Conservation (phyloP, 2,797 vertebrate genomes). For the Sebastes steindachneri region DNA sequence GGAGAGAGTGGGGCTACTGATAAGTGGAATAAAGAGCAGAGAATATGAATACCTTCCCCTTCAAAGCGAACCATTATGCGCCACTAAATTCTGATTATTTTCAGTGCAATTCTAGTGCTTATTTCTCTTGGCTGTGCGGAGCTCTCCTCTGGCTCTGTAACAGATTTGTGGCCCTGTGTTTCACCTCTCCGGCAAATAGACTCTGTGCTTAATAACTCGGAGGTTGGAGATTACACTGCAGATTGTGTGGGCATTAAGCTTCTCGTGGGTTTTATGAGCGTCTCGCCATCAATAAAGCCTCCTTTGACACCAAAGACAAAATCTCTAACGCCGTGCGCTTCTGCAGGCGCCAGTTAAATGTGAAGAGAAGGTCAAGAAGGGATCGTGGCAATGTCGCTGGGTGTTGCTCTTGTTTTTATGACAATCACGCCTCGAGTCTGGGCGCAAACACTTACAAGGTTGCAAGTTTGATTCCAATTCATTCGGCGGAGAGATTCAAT, state of each 20-base stretch:
- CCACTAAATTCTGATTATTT: conserved; percentile 76
- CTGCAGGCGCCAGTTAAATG: conserved; percentile 44
- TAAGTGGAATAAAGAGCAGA: conserved; percentile 72
- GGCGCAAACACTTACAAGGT: conserved; percentile 10
- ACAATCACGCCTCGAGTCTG: conserved; percentile 21
- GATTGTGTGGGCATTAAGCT: conserved; percentile 56
- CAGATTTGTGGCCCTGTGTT: conserved; percentile 60
- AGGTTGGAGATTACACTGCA: conserved; percentile 58
- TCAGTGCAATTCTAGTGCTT: conserved; percentile 61
- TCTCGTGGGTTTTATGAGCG: conserved; percentile 57
- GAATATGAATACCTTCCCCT: conserved; percentile 75
- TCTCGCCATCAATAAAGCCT: conserved; percentile 51
- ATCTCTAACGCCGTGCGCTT: conserved; percentile 16
- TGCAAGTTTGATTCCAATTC: conserved; percentile 26
- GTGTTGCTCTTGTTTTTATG: conserved; percentile 54
- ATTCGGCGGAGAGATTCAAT: not conserved
- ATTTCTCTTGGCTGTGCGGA: conserved; percentile 68
- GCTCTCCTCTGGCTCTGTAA: conserved; percentile 51
- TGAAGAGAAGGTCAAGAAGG: conserved; percentile 54
- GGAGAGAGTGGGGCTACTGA: conserved; percentile 69
- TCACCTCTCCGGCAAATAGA: conserved; percentile 59
- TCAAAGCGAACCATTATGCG: conserved; percentile 75
- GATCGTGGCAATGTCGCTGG: conserved; percentile 18
- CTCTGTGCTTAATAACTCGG: conserved; percentile 58
- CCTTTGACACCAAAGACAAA: conserved; percentile 50